These are phyloP conservation scores for Catostylus mosaicus DNA, from an alignment of 30 jellyfish, hydroid and myxozoan genomes.

Conservation along the genomic window DNA sequence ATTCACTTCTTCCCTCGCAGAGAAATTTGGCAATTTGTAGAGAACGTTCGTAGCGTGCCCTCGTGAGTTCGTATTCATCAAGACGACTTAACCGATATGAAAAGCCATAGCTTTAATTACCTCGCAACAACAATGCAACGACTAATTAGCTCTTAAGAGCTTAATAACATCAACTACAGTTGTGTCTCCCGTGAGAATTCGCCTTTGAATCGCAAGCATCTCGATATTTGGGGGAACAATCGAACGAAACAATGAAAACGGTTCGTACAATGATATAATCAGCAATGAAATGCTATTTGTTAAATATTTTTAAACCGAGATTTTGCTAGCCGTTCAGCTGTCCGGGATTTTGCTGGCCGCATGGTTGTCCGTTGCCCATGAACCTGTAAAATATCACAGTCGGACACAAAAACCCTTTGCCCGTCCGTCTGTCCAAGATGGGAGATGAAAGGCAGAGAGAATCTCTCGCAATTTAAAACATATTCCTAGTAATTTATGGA, in stretches of 20 bases:
- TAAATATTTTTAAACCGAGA: too few relatives aligned
- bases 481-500: too few relatives aligned
- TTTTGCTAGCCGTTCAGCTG: neutral
- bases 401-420: too few relatives aligned
- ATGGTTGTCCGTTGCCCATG: too few relatives aligned
- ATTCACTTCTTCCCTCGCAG: neutral
- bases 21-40: neutral
- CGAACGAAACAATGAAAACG: slow-evolving; percentile 26
- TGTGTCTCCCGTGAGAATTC: slow-evolving; percentile 54
- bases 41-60: slow-evolving; percentile 31
- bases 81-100: neutral
- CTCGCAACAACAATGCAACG: slow-evolving; percentile 3
- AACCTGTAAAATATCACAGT: too few relatives aligned
- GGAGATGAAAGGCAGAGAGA: too few relatives aligned
- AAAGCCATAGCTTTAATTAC: slow-evolving; percentile 19
- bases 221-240: slow-evolving; percentile 17
- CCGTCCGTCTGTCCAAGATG: too few relatives aligned
- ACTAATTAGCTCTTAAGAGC: slow-evolving; percentile 67
- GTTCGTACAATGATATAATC: neutral
- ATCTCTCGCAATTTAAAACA: too few relatives aligned
- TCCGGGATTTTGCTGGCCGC: too few relatives aligned
- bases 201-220: slow-evolving; percentile 27
- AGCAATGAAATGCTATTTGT: neutral
- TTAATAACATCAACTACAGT: slow-evolving; percentile 32
- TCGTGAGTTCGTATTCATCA: slow-evolving; percentile 8